Conservation (phyloP, 30 jellyfish, hydroid and myxozoan species). For the Cassiopea xamachana region DNA sequence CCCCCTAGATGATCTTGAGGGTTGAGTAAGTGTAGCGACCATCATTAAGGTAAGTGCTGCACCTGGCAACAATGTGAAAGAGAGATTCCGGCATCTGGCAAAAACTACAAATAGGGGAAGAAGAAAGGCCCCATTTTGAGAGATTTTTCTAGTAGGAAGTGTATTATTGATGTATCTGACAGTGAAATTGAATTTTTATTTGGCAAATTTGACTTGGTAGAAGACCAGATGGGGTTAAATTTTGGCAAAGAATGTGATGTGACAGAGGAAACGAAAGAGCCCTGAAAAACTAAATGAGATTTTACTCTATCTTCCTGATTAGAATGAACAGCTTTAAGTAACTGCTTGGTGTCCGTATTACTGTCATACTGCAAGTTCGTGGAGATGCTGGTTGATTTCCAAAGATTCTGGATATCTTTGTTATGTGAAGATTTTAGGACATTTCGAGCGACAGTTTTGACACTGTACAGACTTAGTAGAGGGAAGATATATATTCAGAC, state of each 20-base stretch:
- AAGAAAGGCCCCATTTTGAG: not conserved
- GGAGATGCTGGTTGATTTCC: constrained; percentile 43
- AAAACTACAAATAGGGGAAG: constrained; percentile 6
- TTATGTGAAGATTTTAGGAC: constrained; percentile 15
- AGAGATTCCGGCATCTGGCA: constrained; percentile 38
- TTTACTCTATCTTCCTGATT: constrained; percentile 20
- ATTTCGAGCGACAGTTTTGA: constrained; percentile 20
- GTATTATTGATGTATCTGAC: constrained; percentile 28
- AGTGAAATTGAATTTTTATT: constrained; percentile 15
- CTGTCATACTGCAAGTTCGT: constrained; percentile 34
- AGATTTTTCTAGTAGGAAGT: constrained; percentile 41
- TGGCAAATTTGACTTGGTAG: constrained; percentile 7
- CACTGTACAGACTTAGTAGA: constrained; percentile 19
- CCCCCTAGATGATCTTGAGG: no score
- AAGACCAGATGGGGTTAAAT: constrained; percentile 5
- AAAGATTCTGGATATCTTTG: not conserved
- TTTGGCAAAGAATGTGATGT: not conserved
- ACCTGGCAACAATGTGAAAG: constrained; percentile 30
- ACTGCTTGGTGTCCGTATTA: constrained; percentile 18
- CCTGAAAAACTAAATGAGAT: constrained; percentile 1
- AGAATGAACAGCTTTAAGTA: constrained; percentile 6
- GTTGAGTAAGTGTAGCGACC: constrained; percentile 10
- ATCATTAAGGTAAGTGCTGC: not conserved
- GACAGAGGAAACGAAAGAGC: constrained; percentile 10
- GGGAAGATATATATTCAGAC: constrained; percentile 9